Evolutionary conservation across 92 coral and sea anemone genomes (phyloP).

Genomic region (Montipora capitata): DNA sequence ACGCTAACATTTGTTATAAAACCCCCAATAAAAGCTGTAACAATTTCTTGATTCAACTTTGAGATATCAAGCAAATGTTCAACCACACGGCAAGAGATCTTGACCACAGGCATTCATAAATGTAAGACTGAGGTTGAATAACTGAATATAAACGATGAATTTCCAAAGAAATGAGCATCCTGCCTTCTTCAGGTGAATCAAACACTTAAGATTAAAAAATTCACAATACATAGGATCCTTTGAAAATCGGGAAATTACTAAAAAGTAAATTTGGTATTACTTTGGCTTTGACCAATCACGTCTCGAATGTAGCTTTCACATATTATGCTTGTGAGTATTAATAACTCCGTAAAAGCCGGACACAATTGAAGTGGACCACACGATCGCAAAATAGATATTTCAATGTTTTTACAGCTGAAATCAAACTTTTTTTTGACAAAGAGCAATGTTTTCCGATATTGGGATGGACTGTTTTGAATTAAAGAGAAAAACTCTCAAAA

Average conservation of each 20-base stretch:
- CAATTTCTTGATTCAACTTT: too few relatives aligned
- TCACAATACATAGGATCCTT: background rate
- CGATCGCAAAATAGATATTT: constrained; percentile 16
- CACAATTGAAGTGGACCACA: constrained; percentile 7
- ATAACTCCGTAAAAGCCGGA: constrained; percentile 20
- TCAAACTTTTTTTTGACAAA: background rate
- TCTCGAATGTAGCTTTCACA: background rate
- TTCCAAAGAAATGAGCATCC: background rate
- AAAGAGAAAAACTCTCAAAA: background rate
- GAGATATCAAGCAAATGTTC: background rate
- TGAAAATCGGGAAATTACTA: background rate
- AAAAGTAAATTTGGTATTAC: background rate
- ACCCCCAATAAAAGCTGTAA: too few relatives aligned
- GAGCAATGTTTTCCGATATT: background rate
- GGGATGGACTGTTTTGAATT: constrained; percentile 11
- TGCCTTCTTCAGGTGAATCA: background rate
- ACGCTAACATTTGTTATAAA: background rate
- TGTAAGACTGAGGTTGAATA: background rate
- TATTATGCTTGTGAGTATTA: background rate
- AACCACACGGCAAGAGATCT: too few relatives aligned
- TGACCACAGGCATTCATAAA: background rate
- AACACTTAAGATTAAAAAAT: background rate
- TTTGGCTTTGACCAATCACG: constrained; percentile 12
- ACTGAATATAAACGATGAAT: background rate
- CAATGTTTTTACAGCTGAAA: constrained; percentile 37